phyloP scores from a whole-genome alignment of 2,113 vertebrate species.

The Hippocampus comes region DNA sequence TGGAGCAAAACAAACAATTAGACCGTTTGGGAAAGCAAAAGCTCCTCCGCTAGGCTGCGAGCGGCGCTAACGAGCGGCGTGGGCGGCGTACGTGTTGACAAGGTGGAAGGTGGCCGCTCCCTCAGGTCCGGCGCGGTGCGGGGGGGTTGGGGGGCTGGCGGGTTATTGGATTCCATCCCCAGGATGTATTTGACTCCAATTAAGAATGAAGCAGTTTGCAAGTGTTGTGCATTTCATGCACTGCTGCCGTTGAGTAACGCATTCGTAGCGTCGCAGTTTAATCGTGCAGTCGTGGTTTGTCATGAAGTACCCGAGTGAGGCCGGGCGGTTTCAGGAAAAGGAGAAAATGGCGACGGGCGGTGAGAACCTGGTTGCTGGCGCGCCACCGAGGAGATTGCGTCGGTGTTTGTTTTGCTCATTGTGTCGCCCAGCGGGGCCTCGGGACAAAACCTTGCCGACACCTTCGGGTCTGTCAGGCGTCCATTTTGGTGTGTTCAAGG shows the following conservation, averaged over 20 bases:
- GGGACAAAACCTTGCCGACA: conserved; percentile 61
- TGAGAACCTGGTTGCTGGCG: background rate
- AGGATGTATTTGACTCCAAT: conserved; percentile 61
- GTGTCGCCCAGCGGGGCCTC: conserved; percentile 47
- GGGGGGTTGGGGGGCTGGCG: conserved; percentile 23
- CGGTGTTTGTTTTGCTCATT: too few relatives aligned
- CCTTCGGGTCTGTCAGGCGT: conserved; percentile 65
- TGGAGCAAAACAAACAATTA: conserved; percentile 43
- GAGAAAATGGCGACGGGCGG: too few relatives aligned
- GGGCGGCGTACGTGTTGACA: conserved; percentile 13
- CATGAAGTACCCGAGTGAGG: too few relatives aligned
- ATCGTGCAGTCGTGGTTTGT: too few relatives aligned
- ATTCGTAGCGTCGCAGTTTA: too few relatives aligned
- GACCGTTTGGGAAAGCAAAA: conserved; percentile 4
- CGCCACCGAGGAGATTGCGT: background rate
- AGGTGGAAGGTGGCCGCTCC: conserved; percentile 49
- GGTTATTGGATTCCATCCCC: conserved; percentile 63
- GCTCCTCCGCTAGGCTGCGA: background rate
- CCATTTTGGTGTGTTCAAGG: conserved; percentile 60
- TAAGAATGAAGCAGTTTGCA: conserved; percentile 18
- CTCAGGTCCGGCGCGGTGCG: conserved; percentile 11
- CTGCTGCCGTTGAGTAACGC: too few relatives aligned
- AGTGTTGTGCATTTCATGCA: background rate
- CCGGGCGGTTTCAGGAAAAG: too few relatives aligned
- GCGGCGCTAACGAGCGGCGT: background rate